Percentiles rank a stretch among this genome's conserved stretches.
Evolutionary conservation across 2,113 vertebrate genomes (phyloP).

Genomic region (Mirza zaza): DNA sequence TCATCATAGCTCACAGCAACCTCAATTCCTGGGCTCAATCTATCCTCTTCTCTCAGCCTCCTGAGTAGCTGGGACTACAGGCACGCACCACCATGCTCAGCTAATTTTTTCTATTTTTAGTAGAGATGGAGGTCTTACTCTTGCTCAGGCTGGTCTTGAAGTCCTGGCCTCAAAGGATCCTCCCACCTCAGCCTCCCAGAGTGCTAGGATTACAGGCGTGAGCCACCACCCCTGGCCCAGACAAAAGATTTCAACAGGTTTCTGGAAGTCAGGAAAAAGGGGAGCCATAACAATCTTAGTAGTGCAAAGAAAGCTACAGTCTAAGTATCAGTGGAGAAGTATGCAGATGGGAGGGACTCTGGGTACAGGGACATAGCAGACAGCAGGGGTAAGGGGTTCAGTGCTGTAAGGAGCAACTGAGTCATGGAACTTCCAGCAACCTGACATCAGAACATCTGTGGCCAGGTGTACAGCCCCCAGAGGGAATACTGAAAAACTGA

Average conservation of each 20-base stretch:
- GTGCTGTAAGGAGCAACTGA: background rate
- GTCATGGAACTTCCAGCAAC: background rate
- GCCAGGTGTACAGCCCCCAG: background rate
- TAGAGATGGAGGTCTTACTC: no score
- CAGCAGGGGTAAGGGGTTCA: background rate
- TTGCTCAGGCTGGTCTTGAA: no score
- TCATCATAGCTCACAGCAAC: no score
- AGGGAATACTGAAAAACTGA: background rate
- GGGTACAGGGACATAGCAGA: background rate
- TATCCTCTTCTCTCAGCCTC: no score
- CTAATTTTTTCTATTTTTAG: no score
- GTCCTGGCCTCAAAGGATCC: no score
- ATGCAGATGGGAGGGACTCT: background rate
- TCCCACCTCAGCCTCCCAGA: no score
- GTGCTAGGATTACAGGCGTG: no score
- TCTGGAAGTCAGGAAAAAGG: conserved; percentile 23
- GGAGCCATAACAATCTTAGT: background rate
- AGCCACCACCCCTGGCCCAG: background rate
- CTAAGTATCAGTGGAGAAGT: background rate
- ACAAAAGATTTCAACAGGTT: background rate
- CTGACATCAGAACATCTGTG: background rate
- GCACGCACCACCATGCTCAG: no score
- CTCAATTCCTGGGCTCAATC: no score
- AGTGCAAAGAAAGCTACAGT: background rate
- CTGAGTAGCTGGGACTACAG: no score